phyloP scores from a whole-genome alignment of 2,888 invertebrate species.

The Laothoe populi region DNA sequence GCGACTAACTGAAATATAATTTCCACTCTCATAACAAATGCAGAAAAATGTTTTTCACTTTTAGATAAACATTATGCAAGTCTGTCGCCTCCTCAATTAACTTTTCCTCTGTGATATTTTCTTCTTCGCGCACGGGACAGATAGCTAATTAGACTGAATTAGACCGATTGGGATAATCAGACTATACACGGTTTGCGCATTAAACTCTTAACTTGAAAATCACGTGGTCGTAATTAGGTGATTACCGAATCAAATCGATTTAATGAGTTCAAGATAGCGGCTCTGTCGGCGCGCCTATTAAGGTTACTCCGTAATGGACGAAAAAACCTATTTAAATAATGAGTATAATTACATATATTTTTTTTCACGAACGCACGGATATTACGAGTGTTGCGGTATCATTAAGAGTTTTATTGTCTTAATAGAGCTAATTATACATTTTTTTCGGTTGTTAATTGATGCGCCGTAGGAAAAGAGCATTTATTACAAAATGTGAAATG shows the following conservation, averaged over 20 bases:
- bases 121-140: conserved; percentile 50
- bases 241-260: conserved; percentile 85
- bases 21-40: neutral
- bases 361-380: conserved; percentile 81
- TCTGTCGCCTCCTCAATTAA: conserved; percentile 46
- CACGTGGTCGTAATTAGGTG: conserved; percentile 82
- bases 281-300: conserved; percentile 76
- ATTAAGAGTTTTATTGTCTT: conserved; percentile 85
- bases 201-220: conserved; percentile 75
- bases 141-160: conserved; percentile 70
- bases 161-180: conserved; percentile 73
- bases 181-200: conserved; percentile 80
- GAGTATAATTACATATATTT: conserved; percentile 81
- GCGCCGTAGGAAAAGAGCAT: conserved; percentile 79
- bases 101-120: conserved; percentile 44
- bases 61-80: conserved; percentile 46
- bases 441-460: conserved; percentile 84
- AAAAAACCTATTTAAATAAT: conserved; percentile 84
- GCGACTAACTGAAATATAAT: conserved; percentile 9
- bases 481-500: conserved; percentile 84
- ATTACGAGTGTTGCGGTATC: conserved; percentile 82
- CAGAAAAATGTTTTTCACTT: conserved; percentile 42
- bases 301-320: conserved; percentile 74
- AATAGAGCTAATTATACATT: conserved; percentile 84
- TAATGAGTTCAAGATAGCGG: conserved; percentile 82